Evolutionary conservation across 37 sponge, comb jelly and placozoan genomes (phyloP).

Genomic region (Geodia barretti): DNA sequence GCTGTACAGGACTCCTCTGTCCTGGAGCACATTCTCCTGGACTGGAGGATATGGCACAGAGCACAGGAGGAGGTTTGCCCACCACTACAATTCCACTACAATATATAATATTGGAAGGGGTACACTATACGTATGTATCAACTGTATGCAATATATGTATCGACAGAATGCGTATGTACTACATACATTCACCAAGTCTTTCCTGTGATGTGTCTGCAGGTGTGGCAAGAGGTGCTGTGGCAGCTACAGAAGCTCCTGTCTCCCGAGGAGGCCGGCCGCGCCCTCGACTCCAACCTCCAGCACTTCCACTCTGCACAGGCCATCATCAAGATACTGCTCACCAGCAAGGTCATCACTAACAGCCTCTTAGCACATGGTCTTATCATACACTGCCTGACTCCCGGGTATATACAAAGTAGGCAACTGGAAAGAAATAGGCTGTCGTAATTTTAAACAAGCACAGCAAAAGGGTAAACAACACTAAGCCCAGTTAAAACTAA

Average conservation of each 20-base stretch:
- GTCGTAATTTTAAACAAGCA: too few relatives aligned
- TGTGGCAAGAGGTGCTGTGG: slow-evolving; percentile 54
- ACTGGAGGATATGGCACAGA: slow-evolving; percentile 92
- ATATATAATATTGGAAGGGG: neutral
- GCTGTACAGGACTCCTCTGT: slow-evolving; percentile 51
- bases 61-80: slow-evolving; percentile 24
- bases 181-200: neutral
- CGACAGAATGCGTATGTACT: neutral
- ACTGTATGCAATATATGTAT: too few relatives aligned
- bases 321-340: slow-evolving; percentile 54
- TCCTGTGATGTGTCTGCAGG: neutral
- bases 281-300: slow-evolving; percentile 19
- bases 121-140: neutral
- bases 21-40: slow-evolving; percentile 81
- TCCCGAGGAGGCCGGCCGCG: neutral
- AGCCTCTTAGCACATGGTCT: too few relatives aligned
- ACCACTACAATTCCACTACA: neutral
- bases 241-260: slow-evolving; percentile 56
- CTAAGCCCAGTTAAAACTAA: too few relatives aligned
- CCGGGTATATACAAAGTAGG: too few relatives aligned
- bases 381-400: too few relatives aligned
- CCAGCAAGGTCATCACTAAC: slow-evolving; percentile 69
- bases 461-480: too few relatives aligned
- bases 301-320: slow-evolving; percentile 38
- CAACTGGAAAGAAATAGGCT: too few relatives aligned